phyloP scores from a whole-genome alignment of 2,888 invertebrate species.

The Megalurothrips usitatus region DNA sequence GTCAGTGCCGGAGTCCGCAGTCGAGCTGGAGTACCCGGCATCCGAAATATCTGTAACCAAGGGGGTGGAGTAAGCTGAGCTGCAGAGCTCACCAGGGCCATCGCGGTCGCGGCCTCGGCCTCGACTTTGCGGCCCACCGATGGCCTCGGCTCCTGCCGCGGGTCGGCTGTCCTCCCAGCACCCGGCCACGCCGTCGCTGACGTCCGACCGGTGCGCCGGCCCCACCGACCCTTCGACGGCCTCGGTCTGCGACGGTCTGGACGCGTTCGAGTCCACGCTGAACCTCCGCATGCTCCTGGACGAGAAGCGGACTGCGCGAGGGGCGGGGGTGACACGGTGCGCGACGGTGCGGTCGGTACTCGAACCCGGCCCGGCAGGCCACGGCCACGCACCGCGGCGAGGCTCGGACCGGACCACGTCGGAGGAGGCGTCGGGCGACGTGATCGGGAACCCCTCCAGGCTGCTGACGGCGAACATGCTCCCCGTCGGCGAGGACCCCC shows the following conservation, averaged over 20 bases:
- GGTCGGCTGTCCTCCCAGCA: background rate
- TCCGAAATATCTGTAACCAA: too few relatives aligned
- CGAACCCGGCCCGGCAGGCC: background rate
- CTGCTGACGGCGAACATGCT: background rate
- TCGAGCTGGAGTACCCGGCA: too few relatives aligned
- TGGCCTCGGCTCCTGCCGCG: background rate
- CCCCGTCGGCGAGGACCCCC: background rate
- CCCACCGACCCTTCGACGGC: background rate
- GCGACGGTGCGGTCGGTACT: background rate
- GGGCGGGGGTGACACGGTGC: background rate
- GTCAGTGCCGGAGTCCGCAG: too few relatives aligned
- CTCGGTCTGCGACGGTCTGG: background rate
- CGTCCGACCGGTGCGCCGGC: background rate
- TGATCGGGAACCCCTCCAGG: background rate
- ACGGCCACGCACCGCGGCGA: background rate
- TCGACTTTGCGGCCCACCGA: background rate
- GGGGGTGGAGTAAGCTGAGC: too few relatives aligned
- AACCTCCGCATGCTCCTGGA: background rate
- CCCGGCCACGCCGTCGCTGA: too few relatives aligned
- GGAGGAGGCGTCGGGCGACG: background rate
- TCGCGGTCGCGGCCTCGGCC: too few relatives aligned
- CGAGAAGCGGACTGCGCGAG: background rate
- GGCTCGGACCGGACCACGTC: background rate
- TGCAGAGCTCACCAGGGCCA: too few relatives aligned
- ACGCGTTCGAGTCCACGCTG: background rate